Evolutionary conservation across 2,113 vertebrate species (phyloP).

Genomic region (Rhynchomys soricoides): DNA sequence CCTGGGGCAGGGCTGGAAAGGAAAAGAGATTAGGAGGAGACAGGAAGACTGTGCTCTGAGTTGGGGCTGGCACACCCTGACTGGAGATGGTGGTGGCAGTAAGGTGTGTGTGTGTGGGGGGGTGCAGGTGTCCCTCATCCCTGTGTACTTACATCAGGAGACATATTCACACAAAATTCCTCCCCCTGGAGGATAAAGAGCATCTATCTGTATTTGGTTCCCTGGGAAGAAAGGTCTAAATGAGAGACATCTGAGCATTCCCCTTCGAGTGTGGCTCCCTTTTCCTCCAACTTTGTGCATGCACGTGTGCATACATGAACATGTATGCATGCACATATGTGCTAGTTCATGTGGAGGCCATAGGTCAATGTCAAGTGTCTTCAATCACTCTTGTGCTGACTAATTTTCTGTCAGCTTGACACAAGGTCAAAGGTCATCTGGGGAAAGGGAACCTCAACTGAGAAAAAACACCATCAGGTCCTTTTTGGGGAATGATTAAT

Average conservation of each 20-base stretch:
- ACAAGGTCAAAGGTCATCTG: neutral
- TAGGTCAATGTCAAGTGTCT: neutral
- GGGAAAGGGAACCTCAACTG: neutral
- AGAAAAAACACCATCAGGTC: neutral
- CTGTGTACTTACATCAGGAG: neutral
- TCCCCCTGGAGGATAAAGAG: neutral
- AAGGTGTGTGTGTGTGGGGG: too few species aligned
- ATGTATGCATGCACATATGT: neutral
- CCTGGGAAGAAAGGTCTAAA: neutral
- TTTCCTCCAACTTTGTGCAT: neutral
- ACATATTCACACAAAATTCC: neutral
- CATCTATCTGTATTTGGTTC: constrained; percentile 14
- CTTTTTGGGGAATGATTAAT: too few species aligned
- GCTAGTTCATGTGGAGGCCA: neutral
- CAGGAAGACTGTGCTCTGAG: neutral
- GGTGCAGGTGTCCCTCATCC: neutral
- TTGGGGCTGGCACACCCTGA: neutral
- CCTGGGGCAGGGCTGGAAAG: neutral
- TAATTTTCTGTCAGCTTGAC: neutral
- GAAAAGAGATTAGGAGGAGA: constrained; percentile 9
- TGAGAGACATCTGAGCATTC: neutral
- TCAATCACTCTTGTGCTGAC: neutral
- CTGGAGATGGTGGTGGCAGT: too few species aligned
- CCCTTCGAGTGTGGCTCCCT: neutral
- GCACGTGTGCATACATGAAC: neutral